A percentile compares a stretch with the other conserved stretches of the same genome.
phyloP scores from a whole-genome alignment of 1,140 invertebrate species.

The Armadillidium nasatum region DNA sequence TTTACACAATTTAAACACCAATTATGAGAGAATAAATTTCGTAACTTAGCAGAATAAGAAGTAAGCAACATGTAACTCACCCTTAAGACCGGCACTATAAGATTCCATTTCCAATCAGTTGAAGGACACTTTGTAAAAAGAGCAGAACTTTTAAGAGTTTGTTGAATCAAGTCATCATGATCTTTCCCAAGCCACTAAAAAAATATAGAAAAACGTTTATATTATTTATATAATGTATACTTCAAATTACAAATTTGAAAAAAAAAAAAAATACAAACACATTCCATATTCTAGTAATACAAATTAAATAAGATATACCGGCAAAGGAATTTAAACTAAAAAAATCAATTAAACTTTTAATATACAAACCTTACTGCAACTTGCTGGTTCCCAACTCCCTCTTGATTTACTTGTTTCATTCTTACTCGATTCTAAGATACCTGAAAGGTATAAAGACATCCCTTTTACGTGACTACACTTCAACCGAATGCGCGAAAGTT shows the following conservation, averaged over 20 bases:
- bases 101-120: conserved; percentile 76
- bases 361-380: background rate
- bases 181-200: conserved; percentile 54
- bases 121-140: conserved; percentile 63
- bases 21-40: too few relatives aligned
- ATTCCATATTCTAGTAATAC: too few relatives aligned
- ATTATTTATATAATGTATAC: too few relatives aligned
- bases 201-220: conserved; percentile 17
- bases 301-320: too few relatives aligned
- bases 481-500: conserved; percentile 52
- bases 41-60: too few relatives aligned
- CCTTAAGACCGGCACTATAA: conserved; percentile 70
- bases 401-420: background rate
- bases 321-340: too few relatives aligned
- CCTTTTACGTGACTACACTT: conserved; percentile 44
- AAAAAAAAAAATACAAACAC: too few relatives aligned
- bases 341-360: too few relatives aligned
- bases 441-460: background rate
- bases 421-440: conserved; percentile 6
- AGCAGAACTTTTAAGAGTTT: conserved; percentile 68
- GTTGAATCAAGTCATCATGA: conserved; percentile 56
- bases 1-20: too few relatives aligned
- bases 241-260: too few relatives aligned
- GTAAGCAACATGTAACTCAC: conserved; percentile 52
- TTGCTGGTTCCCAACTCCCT: background rate